These are phyloP conservation scores for Chelonus insularis DNA, from an alignment of 1,140 invertebrate species.

Conservation along the genomic window DNA sequence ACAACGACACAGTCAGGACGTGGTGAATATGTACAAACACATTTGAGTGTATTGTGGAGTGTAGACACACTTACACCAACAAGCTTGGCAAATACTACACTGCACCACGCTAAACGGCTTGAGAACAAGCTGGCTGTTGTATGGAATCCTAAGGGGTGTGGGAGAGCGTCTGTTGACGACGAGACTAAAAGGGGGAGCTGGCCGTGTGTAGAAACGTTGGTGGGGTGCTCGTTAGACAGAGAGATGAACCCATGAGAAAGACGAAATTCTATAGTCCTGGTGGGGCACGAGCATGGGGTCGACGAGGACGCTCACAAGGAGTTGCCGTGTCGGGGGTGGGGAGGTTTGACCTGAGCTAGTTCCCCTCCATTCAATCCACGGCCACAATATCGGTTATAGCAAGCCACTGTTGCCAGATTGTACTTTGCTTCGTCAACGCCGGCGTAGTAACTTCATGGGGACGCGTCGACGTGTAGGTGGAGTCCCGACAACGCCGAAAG, in stretches of 20 bases:
- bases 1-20: background rate
- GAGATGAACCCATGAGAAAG: background rate
- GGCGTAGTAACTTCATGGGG: background rate
- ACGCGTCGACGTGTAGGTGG: slow-evolving; percentile 20
- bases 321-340: slow-evolving; percentile 42
- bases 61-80: background rate
- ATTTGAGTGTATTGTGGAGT: background rate
- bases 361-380: slow-evolving; percentile 58
- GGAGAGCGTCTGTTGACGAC: slow-evolving; percentile 2
- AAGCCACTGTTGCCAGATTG: slow-evolving; percentile 58
- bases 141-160: background rate
- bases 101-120: background rate
- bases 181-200: background rate
- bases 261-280: slow-evolving; percentile 14
- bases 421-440: slow-evolving; percentile 7
- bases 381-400: slow-evolving; percentile 60
- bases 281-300: slow-evolving; percentile 32
- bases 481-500: slow-evolving; percentile 20
- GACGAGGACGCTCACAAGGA: slow-evolving; percentile 34
- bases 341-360: slow-evolving; percentile 56
- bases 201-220: background rate
- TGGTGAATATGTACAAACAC: background rate
- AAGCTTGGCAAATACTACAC: background rate
- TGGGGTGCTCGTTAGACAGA: background rate
- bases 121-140: background rate